Conservation (phyloP, 2,797 vertebrate species). For the Serranus cabrilla region DNA sequence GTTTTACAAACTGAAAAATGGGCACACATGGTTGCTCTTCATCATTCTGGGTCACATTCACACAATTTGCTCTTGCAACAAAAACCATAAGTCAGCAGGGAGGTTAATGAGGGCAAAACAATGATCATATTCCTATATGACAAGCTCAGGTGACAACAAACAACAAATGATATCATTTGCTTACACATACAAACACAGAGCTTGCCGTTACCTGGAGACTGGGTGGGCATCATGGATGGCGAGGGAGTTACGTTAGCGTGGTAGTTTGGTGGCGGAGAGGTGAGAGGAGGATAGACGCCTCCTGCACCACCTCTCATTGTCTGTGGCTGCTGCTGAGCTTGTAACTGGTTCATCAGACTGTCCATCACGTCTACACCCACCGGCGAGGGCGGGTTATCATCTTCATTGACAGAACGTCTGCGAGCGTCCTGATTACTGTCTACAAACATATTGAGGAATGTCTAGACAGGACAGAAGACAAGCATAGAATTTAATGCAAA, state of each 20-base stretch:
- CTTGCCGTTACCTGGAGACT: slow-evolving; percentile 90
- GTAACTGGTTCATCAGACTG: slow-evolving; percentile 92
- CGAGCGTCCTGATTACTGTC: slow-evolving; percentile 98
- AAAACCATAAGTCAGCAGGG: slow-evolving; percentile 33
- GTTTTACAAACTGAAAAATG: slow-evolving; percentile 53
- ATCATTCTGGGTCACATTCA: slow-evolving; percentile 8
- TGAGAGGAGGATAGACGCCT: slow-evolving; percentile 94
- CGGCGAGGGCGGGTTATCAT: slow-evolving; percentile 98
- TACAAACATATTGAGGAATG: slow-evolving; percentile 99
- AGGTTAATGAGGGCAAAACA: slow-evolving; percentile 35
- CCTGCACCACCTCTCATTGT: slow-evolving; percentile 81
- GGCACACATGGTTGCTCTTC: slow-evolving; percentile 60
- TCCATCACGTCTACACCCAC: slow-evolving; percentile 96
- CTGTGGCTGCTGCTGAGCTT: slow-evolving; percentile 84
- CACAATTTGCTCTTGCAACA: slow-evolving; percentile 23
- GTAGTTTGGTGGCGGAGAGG: slow-evolving; percentile 96
- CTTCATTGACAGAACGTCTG: slow-evolving; percentile 96
- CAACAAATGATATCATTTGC: slow-evolving; percentile 21
- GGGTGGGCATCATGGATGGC: slow-evolving; percentile 97
- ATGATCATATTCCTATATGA: slow-evolving; percentile 29
- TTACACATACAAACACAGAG: not conserved
- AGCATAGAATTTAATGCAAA: not conserved
- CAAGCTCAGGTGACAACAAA: slow-evolving; percentile 38
- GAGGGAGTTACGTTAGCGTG: slow-evolving; percentile 94
- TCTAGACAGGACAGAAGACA: slow-evolving; percentile 79